These are phyloP conservation scores for Nerophis ophidion DNA, from an alignment of 2,113 vertebrate species.

Conservation along the genomic window DNA sequence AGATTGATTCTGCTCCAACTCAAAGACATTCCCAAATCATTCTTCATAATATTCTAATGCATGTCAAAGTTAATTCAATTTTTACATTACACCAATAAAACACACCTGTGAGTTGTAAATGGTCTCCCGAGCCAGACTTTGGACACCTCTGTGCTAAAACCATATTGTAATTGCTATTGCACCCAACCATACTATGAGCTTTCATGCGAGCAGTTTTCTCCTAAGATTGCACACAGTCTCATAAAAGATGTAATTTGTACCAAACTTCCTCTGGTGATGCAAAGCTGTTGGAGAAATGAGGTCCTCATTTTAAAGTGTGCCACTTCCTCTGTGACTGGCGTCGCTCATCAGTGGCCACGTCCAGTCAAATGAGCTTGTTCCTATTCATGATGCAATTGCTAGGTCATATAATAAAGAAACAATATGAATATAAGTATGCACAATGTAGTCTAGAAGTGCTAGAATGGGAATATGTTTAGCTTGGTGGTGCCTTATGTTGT, in stretches of 20 bases:
- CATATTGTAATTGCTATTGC: no score
- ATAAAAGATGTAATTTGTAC: background rate
- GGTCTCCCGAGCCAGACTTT: no score
- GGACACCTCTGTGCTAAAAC: no score
- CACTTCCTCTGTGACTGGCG: constrained; percentile 55
- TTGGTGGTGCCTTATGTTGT: background rate
- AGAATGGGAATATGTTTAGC: background rate
- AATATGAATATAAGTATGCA: no score
- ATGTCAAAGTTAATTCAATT: no score
- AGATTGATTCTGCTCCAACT: no score
- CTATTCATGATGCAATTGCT: background rate
- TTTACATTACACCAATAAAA: no score
- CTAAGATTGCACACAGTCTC: background rate
- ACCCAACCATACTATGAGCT: no score
- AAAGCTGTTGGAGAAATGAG: constrained; percentile 41
- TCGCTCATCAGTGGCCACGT: constrained; percentile 21
- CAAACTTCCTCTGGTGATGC: constrained; percentile 16
- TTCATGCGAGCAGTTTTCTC: background rate
- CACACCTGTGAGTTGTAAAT: no score
- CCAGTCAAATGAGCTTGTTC: constrained; percentile 2
- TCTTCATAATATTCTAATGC: no score
- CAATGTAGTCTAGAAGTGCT: no score
- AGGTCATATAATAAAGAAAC: background rate
- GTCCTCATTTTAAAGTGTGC: constrained; percentile 48
- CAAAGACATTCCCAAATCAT: no score